A percentile compares a stretch with the other conserved stretches of the same genome.
phyloP scores from a whole-genome alignment of 2,797 vertebrate genomes.

The Takifugu ocellatus region DNA sequence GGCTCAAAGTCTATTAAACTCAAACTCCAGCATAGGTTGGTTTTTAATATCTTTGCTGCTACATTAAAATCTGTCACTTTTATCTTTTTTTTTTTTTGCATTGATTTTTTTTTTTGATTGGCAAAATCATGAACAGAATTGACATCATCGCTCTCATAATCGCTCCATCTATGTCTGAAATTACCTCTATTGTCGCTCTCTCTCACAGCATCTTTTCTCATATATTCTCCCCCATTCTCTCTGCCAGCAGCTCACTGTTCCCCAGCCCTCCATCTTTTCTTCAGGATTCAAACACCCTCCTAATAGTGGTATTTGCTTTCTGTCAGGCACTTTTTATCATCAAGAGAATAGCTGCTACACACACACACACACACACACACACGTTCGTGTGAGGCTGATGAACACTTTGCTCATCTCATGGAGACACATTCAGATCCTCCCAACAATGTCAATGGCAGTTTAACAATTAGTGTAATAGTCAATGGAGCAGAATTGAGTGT shows the following conservation, averaged over 20 bases:
- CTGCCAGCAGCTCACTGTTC: slow-evolving; percentile 45
- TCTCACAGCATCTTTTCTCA: slow-evolving; percentile 27
- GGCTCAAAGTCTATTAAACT: too few species aligned
- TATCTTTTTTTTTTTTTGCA: too few species aligned
- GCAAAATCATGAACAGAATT: too few species aligned
- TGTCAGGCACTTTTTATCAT: slow-evolving; percentile 53
- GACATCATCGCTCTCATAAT: slow-evolving; percentile 4
- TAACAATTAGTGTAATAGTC: background rate
- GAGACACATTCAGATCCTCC: slow-evolving; percentile 5
- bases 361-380: slow-evolving; percentile 1
- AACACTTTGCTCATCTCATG: slow-evolving; percentile 7
- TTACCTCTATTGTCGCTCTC: slow-evolving; percentile 6
- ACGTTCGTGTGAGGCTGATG: slow-evolving; percentile 12
- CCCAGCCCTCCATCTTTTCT: slow-evolving; percentile 47
- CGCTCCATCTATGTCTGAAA: slow-evolving; percentile 14
- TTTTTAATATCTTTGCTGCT: too few species aligned
- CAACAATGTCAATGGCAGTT: background rate
- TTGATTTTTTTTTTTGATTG: too few species aligned
- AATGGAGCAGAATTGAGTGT: background rate
- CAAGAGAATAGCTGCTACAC: slow-evolving; percentile 30
- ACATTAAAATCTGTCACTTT: too few species aligned
- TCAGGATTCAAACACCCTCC: slow-evolving; percentile 24
- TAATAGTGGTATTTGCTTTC: slow-evolving; percentile 59
- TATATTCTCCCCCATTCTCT: slow-evolving; percentile 25
- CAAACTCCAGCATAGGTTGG: too few species aligned